Percentiles rank a stretch among this genome's conserved stretches.
Evolutionary conservation across 2,113 vertebrate genomes (phyloP).

Genomic region (Calyptomena viridis): DNA sequence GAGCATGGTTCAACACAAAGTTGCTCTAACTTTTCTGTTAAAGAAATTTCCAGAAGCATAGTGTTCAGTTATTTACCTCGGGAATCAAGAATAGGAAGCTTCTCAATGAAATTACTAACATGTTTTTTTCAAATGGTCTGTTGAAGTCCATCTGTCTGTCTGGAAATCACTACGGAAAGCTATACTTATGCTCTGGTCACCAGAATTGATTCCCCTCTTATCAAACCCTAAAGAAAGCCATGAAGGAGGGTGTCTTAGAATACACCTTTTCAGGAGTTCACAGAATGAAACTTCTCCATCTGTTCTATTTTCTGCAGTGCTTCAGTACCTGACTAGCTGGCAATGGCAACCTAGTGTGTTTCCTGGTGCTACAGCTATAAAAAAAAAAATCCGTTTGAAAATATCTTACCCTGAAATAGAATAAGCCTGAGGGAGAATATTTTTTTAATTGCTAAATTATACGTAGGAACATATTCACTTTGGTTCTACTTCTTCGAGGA

Average conservation of each 20-base stretch:
- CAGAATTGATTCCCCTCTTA: neutral
- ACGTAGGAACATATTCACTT: neutral
- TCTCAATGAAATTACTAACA: neutral
- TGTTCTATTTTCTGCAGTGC: neutral
- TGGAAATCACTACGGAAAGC: neutral
- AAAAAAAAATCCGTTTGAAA: neutral
- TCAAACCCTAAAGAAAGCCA: neutral
- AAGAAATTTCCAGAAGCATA: neutral
- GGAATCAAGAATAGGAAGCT: neutral
- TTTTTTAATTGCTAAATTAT: neutral
- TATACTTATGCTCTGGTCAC: too few relatives aligned
- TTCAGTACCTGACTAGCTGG: neutral
- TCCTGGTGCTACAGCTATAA: neutral
- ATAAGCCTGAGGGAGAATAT: neutral
- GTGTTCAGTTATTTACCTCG: neutral
- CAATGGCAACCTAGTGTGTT: neutral
- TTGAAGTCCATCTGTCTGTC: neutral
- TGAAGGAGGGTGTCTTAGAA: neutral
- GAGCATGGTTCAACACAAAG: neutral
- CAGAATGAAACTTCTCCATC: neutral
- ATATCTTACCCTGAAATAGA: neutral
- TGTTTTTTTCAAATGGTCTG: rapidly evolving
- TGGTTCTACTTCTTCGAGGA: neutral
- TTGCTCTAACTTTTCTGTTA: neutral
- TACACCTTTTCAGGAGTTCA: neutral